Conservation (phyloP, 2,888 invertebrate species). For the Crossocerus cetratus region DNA sequence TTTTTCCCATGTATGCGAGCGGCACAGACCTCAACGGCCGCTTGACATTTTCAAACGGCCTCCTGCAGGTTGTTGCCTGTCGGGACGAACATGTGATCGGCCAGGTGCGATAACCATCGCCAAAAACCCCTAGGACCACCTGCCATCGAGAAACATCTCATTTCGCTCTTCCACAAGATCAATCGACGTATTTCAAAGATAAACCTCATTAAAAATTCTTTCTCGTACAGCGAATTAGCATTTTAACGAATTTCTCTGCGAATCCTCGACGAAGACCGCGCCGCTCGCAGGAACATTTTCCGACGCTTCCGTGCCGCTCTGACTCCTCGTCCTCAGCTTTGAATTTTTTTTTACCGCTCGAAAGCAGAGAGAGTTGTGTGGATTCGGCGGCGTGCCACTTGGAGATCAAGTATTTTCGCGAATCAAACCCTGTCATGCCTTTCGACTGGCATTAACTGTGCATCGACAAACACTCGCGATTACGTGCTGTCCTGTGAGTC, state of each 20-base stretch:
- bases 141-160: too few relatives aligned
- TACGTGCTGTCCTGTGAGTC: too few relatives aligned
- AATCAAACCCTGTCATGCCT: slow-evolving; percentile 14
- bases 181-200: too few relatives aligned
- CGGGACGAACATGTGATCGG: slow-evolving; percentile 2
- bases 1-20: slow-evolving; percentile 12
- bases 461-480: neutral
- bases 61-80: slow-evolving; percentile 3
- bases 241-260: neutral
- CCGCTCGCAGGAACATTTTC: slow-evolving; percentile 21
- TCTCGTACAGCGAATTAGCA: neutral
- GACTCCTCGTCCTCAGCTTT: slow-evolving; percentile 23
- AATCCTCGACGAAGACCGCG: neutral
- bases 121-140: too few relatives aligned
- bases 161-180: too few relatives aligned
- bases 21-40: slow-evolving; percentile 33
- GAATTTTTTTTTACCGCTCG: slow-evolving; percentile 22
- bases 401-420: neutral
- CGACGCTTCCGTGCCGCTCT: slow-evolving; percentile 1
- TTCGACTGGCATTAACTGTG: slow-evolving; percentile 5
- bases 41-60: slow-evolving; percentile 39
- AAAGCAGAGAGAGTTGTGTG: slow-evolving; percentile 1
- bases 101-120: neutral
- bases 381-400: neutral
- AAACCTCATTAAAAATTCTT: neutral